Base-by-base conservation (phyloP, 2,888 invertebrate genomes). In the Empis livida region DNA sequence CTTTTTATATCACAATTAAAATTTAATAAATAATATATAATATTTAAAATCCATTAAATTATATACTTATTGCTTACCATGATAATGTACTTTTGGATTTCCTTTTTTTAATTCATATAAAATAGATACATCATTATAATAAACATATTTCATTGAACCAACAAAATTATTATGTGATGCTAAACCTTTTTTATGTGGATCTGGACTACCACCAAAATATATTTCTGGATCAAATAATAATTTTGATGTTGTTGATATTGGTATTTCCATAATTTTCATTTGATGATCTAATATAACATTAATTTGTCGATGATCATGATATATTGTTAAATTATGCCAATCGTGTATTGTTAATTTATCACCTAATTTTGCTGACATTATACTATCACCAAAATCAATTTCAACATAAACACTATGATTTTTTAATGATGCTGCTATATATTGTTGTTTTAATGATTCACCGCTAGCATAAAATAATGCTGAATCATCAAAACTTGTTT, bases 181-280 rank as follows among this genome's bases (percentile, higher is more conserved):
- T 55, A 88, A 71, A 43, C 92, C 87, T 65, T 80, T 81, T 68
- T 88, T 87, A 60, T 84, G 75, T 51, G 88, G 67, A 63, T 88
- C 87, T 2, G 90, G 87, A 4, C 91, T 92, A 14, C 89, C 89
- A 43, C 90, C 89, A 54, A 94, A 86, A 65, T 92, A 93, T 55
- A 94, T 89, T 69, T 92, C 90, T 32, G 94, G 93, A 72, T 94
- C 93, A 54, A 94, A 89, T 57, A 90, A 86, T 51, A 94, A 75
- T 62, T 84, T 78, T 45, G 75, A 72, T 62, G 78, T 77, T 2
- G 60, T 57, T 13, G 62, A 60, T 10, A 59, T 46, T 1, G 83
- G 81, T 42, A 89, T 74, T 60, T 85, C 82, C 45, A 87, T 74
- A 0, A 76, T 72, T 56, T 81, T 78, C 31, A 72, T 76, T 58